Evolutionary conservation across 2,888 invertebrate genomes (phyloP).

Genomic region (Calameuta pallipes): DNA sequence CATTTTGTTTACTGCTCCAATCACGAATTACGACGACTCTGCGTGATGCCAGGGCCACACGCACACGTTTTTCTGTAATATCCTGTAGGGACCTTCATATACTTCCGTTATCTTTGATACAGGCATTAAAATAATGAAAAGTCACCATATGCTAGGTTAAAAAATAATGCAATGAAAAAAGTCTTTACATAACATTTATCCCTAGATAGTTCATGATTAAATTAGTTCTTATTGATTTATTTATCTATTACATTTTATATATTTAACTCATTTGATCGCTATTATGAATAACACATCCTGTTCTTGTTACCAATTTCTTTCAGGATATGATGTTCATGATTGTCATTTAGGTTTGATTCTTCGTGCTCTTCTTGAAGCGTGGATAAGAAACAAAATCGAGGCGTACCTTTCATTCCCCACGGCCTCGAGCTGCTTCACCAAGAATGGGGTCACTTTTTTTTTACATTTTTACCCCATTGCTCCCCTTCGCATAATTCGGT

Average conservation of each 20-base stretch:
- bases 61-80: neutral
- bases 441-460: neutral
- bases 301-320: neutral
- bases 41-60: neutral
- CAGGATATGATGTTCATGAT: neutral
- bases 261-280: neutral
- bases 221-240: neutral
- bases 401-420: neutral
- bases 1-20: neutral
- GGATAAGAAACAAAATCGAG: neutral
- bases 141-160: no score
- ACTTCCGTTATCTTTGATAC: neutral
- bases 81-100: neutral
- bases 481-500: neutral
- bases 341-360: neutral
- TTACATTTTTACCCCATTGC: neutral
- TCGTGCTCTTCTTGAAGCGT: neutral
- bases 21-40: neutral
- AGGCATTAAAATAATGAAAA: no score
- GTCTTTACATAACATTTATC: neutral
- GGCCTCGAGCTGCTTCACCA: neutral
- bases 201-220: neutral
- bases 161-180: neutral
- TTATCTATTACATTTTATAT: neutral
- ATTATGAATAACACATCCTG: neutral